These are phyloP conservation scores for Meloidogyne exigua DNA, from an alignment of 1,140 invertebrate genomes.

Conservation along the genomic window DNA sequence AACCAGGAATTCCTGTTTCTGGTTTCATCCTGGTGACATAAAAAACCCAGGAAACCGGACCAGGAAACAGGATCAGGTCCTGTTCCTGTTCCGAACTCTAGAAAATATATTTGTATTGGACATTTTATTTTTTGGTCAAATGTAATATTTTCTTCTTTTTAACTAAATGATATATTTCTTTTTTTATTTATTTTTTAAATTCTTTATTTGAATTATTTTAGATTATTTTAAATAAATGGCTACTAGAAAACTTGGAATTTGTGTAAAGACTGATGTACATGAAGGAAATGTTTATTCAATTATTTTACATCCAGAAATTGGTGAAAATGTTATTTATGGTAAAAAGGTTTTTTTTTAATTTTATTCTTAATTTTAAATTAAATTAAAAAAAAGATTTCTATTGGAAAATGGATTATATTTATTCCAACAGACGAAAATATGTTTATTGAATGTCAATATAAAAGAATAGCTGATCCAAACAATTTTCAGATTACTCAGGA, in stretches of 20 bases:
- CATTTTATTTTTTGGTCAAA: too few relatives aligned
- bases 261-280: background rate
- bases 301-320: background rate
- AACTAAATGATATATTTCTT: too few relatives aligned
- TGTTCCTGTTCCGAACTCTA: too few relatives aligned
- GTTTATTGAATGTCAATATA: background rate
- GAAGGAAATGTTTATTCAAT: background rate
- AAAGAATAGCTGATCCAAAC: background rate
- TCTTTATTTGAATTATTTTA: too few relatives aligned
- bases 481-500: background rate
- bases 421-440: background rate
- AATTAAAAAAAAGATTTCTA: background rate
- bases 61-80: too few relatives aligned
- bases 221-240: background rate
- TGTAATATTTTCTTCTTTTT: too few relatives aligned
- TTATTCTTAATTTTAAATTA: background rate
- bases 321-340: background rate
- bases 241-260: background rate
- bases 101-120: too few relatives aligned
- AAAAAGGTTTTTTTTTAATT: background rate
- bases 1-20: too few relatives aligned
- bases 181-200: background rate
- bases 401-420: slow-evolving; percentile 1
- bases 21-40: too few relatives aligned
- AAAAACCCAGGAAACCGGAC: too few relatives aligned